Conservation (phyloP, 2,113 vertebrate species). For the Thermophis baileyi region DNA sequence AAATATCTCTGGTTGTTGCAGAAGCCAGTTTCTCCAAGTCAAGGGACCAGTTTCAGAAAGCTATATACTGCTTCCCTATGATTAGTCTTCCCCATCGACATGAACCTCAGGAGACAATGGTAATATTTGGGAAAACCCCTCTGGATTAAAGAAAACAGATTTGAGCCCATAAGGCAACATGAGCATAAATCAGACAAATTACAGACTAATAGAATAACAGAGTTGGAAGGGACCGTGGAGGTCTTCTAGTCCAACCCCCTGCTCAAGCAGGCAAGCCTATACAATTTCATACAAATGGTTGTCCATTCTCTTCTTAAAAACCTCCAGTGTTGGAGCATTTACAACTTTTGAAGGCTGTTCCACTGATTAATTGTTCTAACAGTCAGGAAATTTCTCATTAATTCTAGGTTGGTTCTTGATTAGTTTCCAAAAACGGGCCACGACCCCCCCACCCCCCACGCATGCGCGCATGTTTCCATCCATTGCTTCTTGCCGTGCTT, state of each 20-base stretch:
- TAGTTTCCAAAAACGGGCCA: too few relatives aligned
- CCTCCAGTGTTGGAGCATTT: neutral
- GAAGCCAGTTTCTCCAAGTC: neutral
- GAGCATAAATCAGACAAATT: neutral
- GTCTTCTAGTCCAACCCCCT: neutral
- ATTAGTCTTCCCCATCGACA: neutral
- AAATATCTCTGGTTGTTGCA: neutral
- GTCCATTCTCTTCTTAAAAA: neutral
- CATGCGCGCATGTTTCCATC: too few relatives aligned
- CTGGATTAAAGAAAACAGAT: neutral
- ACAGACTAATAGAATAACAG: neutral
- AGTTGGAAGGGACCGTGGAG: neutral
- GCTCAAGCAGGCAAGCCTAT: neutral
- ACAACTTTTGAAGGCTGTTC: neutral
- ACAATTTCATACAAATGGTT: neutral
- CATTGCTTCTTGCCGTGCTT: neutral
- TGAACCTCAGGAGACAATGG: neutral
- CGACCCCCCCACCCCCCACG: too few relatives aligned
- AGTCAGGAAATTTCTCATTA: neutral
- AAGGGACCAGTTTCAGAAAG: too few relatives aligned
- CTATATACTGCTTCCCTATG: too few relatives aligned
- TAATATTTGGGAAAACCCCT: neutral
- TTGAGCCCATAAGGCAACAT: neutral
- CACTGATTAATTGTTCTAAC: neutral
- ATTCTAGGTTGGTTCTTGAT: neutral